A percentile compares a stretch with the other conserved stretches of the same genome.
Conservation (phyloP, 2,888 invertebrate genomes). For the Yponomeuta malinellus region DNA sequence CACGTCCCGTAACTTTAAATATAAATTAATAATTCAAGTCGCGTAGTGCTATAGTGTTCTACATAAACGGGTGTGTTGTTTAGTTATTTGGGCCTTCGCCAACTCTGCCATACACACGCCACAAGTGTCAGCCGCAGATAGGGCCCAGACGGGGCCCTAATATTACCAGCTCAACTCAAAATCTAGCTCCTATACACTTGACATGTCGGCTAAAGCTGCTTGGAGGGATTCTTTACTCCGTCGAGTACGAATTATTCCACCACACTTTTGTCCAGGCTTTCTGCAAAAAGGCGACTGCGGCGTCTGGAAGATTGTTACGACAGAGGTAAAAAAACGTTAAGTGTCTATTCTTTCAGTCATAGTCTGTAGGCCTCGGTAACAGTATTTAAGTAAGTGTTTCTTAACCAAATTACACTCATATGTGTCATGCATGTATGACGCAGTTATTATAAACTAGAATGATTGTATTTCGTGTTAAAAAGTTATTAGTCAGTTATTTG, state of each 20-base stretch:
- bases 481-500: no score
- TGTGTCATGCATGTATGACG: neutral
- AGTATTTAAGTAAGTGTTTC: neutral
- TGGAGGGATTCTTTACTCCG: no score
- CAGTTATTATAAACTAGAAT: no score
- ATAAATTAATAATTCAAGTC: slow-evolving; percentile 1
- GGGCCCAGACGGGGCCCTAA: neutral
- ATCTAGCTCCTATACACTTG: no score
- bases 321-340: neutral
- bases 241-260: no score
- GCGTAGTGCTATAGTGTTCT: slow-evolving; percentile 4
- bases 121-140: slow-evolving; percentile 55
- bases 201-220: no score
- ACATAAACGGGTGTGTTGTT: slow-evolving; percentile 24
- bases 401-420: neutral
- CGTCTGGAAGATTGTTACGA: neutral
- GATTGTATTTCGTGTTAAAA: no score
- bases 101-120: slow-evolving; percentile 46
- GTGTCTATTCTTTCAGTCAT: neutral
- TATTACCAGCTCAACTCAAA: neutral
- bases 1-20: neutral
- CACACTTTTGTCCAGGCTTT: neutral
- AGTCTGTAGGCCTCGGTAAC: neutral
- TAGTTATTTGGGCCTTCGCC: slow-evolving; percentile 44
- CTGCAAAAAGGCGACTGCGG: neutral